Conservation (phyloP, 92 coral and sea anemone species). For the Palythoa heliodiscus region DNA sequence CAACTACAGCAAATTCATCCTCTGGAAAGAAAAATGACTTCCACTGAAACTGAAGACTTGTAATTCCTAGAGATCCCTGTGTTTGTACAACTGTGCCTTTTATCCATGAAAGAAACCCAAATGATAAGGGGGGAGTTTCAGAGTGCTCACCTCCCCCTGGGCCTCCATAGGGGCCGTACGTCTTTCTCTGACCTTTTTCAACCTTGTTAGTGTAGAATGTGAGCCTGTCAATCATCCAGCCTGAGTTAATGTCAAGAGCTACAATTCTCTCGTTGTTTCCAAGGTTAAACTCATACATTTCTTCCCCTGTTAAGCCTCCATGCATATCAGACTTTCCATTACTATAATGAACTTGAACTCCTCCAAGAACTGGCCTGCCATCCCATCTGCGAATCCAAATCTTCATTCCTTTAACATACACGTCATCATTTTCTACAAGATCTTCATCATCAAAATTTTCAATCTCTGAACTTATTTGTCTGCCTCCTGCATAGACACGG, state of each 20-base stretch:
- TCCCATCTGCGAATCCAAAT: slow-evolving; percentile 92
- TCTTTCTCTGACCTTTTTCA: slow-evolving; percentile 48
- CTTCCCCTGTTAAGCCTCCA: slow-evolving; percentile 67
- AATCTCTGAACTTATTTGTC: slow-evolving; percentile 53
- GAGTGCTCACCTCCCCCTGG: slow-evolving; percentile 59
- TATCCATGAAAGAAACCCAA: slow-evolving; percentile 65
- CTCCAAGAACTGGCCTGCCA: slow-evolving; percentile 86
- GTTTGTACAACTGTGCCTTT: slow-evolving; percentile 76
- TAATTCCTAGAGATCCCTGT: slow-evolving; percentile 78
- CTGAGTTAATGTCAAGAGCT: slow-evolving; percentile 69
- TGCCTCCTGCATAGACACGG: slow-evolving; percentile 59
- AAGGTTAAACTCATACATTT: slow-evolving; percentile 70
- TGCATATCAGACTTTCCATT: slow-evolving; percentile 58
- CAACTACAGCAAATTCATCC: slow-evolving; percentile 16
- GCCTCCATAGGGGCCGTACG: slow-evolving; percentile 84
- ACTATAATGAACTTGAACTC: slow-evolving; percentile 71
- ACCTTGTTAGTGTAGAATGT: slow-evolving; percentile 72
- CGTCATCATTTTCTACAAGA: slow-evolving; percentile 37
- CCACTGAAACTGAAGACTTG: slow-evolving; percentile 80
- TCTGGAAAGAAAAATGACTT: slow-evolving; percentile 60
- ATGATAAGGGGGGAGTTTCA: slow-evolving; percentile 59
- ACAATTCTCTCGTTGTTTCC: slow-evolving; percentile 73
- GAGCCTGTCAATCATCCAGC: slow-evolving; percentile 81
- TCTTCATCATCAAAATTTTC: slow-evolving; percentile 32
- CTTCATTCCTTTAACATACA: slow-evolving; percentile 79